Evolutionary conservation across 92 coral and sea anemone genomes (phyloP).

Genomic region (Paragorgia papillata): DNA sequence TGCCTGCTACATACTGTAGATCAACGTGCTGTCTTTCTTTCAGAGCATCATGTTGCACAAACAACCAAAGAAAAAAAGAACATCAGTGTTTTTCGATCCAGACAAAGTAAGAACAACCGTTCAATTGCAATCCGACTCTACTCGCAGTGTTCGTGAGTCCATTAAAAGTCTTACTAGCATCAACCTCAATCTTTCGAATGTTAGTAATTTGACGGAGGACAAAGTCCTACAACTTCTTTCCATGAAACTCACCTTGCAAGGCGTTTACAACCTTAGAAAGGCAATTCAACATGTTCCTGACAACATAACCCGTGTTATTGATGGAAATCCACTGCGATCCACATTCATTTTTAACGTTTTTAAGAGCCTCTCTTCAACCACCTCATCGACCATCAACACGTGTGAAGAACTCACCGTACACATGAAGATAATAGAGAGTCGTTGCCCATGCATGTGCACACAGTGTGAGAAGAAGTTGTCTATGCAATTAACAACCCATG

Average conservation of each 20-base stretch:
- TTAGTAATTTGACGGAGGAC: not conserved
- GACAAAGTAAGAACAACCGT: not conserved
- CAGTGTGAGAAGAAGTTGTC: slow-evolving; percentile 27
- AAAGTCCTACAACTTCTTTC: not conserved
- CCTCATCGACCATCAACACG: not conserved
- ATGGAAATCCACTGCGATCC: not conserved
- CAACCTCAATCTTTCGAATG: not conserved
- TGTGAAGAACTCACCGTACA: not conserved
- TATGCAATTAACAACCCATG: slow-evolving; percentile 56
- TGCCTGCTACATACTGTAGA: no score
- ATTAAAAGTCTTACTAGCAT: not conserved
- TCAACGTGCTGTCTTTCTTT: not conserved
- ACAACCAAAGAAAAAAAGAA: not conserved
- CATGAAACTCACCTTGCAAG: not conserved
- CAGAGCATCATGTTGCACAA: no score
- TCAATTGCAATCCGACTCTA: not conserved
- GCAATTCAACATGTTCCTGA: slow-evolving; percentile 2
- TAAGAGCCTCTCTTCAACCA: not conserved
- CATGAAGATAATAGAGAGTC: not conserved
- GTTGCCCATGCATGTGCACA: slow-evolving; percentile 23
- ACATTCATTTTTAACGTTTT: not conserved
- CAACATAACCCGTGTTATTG: not conserved
- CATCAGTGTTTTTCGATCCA: not conserved
- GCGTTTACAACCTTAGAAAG: not conserved
- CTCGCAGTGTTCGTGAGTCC: not conserved